These are phyloP conservation scores for Tetranychus cinnabarinus DNA, from an alignment of 1,140 invertebrate species.

Conservation along the genomic window DNA sequence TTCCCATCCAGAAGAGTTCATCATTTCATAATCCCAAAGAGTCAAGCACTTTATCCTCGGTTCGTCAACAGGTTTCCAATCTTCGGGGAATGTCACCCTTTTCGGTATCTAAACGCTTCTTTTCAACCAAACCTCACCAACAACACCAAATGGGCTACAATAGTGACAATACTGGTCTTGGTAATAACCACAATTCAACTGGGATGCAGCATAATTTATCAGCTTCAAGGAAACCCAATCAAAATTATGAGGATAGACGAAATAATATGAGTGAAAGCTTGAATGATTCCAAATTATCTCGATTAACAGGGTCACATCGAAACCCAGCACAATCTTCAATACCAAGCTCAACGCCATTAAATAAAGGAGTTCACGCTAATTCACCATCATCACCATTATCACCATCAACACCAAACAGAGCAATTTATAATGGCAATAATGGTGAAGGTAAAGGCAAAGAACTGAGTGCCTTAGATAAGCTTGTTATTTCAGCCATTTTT, in stretches of 20 bases:
- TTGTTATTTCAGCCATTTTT: slow-evolving; percentile 32
- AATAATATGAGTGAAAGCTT: too few species aligned
- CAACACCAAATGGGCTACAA: too few species aligned
- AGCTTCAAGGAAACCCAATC: too few species aligned
- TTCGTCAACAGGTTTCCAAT: not conserved
- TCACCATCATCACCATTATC: too few species aligned
- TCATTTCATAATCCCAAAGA: not conserved
- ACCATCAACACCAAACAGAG: too few species aligned
- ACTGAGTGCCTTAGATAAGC: slow-evolving; percentile 21
- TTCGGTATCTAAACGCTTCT: slow-evolving; percentile 5
- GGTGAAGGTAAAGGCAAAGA: not conserved
- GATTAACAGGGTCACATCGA: not conserved
- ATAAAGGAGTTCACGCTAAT: too few species aligned
- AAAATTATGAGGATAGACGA: too few species aligned
- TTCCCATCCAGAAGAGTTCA: not conserved
- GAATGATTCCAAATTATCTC: too few species aligned
- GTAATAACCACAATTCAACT: not conserved
- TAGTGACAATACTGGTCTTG: not conserved
- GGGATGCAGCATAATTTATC: too few species aligned
- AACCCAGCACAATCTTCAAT: not conserved
- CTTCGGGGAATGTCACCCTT: not conserved
- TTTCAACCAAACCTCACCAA: slow-evolving; percentile 7
- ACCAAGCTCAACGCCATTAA: too few species aligned
- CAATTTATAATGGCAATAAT: too few species aligned
- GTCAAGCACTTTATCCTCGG: not conserved